Evolutionary conservation across 1,140 invertebrate species (phyloP).

Genomic region (Philotrypesis tridentata): DNA sequence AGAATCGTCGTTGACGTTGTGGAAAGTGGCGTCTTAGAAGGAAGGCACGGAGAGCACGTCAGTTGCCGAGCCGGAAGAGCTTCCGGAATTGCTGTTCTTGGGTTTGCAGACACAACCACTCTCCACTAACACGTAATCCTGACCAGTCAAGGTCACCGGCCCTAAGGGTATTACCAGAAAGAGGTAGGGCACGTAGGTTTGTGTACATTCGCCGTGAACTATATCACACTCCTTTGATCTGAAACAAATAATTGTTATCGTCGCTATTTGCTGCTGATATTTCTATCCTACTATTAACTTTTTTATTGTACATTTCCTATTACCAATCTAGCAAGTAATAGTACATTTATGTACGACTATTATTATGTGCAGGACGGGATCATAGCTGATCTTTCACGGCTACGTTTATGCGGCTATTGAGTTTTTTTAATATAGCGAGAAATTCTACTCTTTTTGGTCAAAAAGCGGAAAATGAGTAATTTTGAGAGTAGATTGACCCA

Average conservation of each 20-base stretch:
- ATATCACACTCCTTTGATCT: constrained; percentile 91
- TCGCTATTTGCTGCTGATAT: too few relatives aligned
- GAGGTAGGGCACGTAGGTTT: constrained; percentile 93
- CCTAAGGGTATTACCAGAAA: constrained; percentile 92
- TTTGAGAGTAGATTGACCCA: too few relatives aligned
- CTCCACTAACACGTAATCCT: constrained; percentile 94
- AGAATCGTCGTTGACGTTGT: neutral
- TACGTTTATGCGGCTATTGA: too few relatives aligned
- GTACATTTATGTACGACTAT: too few relatives aligned
- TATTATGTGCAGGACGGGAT: too few relatives aligned
- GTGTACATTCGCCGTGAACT: constrained; percentile 90
- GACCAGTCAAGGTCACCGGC: constrained; percentile 91
- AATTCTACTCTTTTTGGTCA: too few relatives aligned
- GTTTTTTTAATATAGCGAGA: too few relatives aligned
- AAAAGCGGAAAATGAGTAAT: too few relatives aligned
- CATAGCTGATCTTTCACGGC: too few relatives aligned
- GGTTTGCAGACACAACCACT: constrained; percentile 93
- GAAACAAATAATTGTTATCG: constrained; percentile 44
- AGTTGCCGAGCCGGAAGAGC: neutral
- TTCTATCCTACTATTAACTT: too few relatives aligned
- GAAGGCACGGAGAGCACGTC: constrained; percentile 22
- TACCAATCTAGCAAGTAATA: too few relatives aligned
- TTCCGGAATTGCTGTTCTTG: constrained; percentile 73
- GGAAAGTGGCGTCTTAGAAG: neutral
- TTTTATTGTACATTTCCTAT: too few relatives aligned